Evolutionary conservation across 2,888 invertebrate genomes (phyloP).

Genomic region (Nebria brevicollis): DNA sequence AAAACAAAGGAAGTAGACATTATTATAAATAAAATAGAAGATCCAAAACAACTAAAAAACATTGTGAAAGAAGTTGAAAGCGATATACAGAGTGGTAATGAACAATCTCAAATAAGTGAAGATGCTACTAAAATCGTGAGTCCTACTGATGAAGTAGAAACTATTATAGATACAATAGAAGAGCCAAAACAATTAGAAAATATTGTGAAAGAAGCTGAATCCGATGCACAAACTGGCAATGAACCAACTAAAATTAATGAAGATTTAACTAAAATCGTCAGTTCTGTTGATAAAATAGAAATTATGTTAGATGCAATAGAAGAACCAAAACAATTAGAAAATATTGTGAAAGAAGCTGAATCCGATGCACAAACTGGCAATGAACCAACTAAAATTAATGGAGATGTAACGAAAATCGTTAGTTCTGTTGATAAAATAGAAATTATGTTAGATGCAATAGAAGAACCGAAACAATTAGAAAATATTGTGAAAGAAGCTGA

Average conservation of each 20-base stretch:
- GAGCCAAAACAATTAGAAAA: not conserved
- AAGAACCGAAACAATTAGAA: constrained; percentile 9
- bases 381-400: not conserved
- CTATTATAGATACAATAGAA: no score
- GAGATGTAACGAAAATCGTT: not conserved
- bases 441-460: not conserved
- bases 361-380: not conserved
- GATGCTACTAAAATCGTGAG: not conserved
- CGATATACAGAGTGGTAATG: no score
- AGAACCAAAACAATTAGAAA: constrained; percentile 10
- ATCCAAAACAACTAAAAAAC: not conserved
- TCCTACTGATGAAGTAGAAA: not conserved
- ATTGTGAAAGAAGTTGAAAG: not conserved
- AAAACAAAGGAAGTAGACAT: no score
- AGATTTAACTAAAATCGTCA: not conserved
- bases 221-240: not conserved
- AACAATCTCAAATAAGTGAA: not conserved
- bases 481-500: not conserved
- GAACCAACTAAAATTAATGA: not conserved
- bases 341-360: not conserved
- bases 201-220: not conserved
- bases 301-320: not conserved
- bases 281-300: not conserved
- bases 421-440: not conserved
- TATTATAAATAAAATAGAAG: no score